Evolutionary conservation across 2,888 invertebrate species (phyloP).

Genomic region (Eristalis arbustorum): DNA sequence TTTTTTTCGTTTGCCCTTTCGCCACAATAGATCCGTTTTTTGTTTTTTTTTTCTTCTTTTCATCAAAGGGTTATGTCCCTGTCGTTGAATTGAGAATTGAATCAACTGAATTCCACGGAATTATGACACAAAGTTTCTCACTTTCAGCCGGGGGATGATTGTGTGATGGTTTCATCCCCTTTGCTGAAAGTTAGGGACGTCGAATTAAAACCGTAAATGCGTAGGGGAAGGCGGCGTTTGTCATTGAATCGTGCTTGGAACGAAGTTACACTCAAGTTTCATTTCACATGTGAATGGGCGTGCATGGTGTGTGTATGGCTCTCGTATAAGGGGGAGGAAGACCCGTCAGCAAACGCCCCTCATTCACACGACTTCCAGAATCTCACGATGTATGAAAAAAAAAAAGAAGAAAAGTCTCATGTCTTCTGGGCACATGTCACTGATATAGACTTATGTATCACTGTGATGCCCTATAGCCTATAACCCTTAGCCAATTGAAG

Average conservation of each 20-base stretch:
- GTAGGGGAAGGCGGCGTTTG: background rate
- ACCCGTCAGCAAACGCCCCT: slow-evolving; percentile 46
- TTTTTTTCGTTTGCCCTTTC: slow-evolving; percentile 2
- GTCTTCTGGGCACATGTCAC: background rate
- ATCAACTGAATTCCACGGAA: slow-evolving; percentile 22
- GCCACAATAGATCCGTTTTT: background rate
- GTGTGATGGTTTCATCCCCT: slow-evolving; percentile 1
- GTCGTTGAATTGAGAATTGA: slow-evolving; percentile 17
- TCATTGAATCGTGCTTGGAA: background rate
- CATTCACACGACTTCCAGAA: slow-evolving; percentile 35
- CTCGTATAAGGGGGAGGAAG: background rate
- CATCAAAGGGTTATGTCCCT: slow-evolving; percentile 10
- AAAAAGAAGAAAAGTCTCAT: no score
- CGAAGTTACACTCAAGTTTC: background rate
- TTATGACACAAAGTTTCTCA: slow-evolving; percentile 32
- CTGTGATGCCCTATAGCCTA: background rate
- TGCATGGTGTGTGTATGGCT: background rate
- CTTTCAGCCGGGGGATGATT: slow-evolving; percentile 6
- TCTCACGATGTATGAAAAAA: background rate
- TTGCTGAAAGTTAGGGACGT: slow-evolving; percentile 12
- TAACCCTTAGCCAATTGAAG: background rate
- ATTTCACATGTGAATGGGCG: background rate
- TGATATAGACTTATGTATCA: background rate
- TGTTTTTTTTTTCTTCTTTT: background rate
- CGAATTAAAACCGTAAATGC: slow-evolving; percentile 44